Base-by-base conservation (phyloP, 2,797 vertebrate species). In the Hypotaenidia philippensis region DNA sequence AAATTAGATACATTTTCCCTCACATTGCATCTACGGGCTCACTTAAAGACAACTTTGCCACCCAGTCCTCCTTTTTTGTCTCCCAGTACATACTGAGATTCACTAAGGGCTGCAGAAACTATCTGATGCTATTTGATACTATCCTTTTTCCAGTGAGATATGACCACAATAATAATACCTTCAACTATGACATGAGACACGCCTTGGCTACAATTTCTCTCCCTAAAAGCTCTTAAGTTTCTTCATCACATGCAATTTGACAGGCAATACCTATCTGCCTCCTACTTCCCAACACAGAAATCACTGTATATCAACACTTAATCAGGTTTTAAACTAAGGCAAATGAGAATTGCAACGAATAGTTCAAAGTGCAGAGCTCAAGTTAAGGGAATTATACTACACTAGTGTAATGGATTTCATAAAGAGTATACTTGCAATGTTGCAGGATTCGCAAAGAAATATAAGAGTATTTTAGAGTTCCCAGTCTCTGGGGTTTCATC, bases 11-110 rank as follows among this genome's bases (percentile, higher is more conserved):
- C 2, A 21, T 76, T 57, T 72, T 38, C 41, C 40, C 29, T 70
- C 55, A 90, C 34, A 45, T 41, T 55, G 70, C 56, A 71, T 52
- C 22, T 26, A 63, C 50, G 34, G 26, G 69, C 21, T 93, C 66
- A 83, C 79, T 49, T 87, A 87, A 49, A 93, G 53, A 94, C 47
- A 87, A 78, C 29, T 92, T 80, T 56, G 69, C 60, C 91, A 83
- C 31, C 85, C 29, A 85, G 13, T 49, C 16, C 45, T 64, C 49
- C 31, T 77, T 64, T 75, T 80, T 13, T 76, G 44, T 75, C 36
- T 91, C 50, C 41, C 65, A 44, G 45, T 72, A 74, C 5, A 26
- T 63, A 77, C 1, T 41, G 34, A 89, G 11, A 29, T 74, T 82
- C 36, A 69, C n/a, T 44, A 59, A 75, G 83, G 78, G 88, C 84